phyloP scores from a whole-genome alignment of 2,113 vertebrate species.

The Ceratotherium simum region DNA sequence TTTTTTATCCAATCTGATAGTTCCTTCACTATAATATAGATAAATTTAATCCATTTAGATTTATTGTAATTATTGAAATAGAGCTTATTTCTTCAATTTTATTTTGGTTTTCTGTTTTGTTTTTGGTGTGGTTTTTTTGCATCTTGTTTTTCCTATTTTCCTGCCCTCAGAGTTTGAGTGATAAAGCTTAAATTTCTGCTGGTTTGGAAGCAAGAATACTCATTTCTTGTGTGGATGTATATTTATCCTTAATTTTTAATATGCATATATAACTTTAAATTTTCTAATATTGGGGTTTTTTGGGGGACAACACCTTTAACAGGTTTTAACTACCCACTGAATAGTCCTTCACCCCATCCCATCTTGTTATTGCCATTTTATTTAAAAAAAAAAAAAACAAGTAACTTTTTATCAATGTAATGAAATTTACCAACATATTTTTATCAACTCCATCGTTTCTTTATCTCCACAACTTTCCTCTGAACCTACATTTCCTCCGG shows the following conservation, averaged over 20 bases:
- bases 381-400: neutral
- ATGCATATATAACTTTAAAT: neutral
- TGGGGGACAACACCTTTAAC: neutral
- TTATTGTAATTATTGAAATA: neutral
- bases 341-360: neutral
- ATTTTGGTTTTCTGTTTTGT: neutral
- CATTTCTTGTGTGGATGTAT: neutral
- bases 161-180: neutral
- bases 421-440: neutral
- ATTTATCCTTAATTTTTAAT: slow-evolving; percentile 33
- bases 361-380: neutral
- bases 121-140: neutral
- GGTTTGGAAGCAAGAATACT: neutral
- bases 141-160: slow-evolving; percentile 8
- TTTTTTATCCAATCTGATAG: neutral
- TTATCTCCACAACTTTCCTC: neutral
- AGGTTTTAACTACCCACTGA: neutral
- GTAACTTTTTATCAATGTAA: neutral
- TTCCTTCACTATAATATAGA: neutral
- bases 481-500: neutral
- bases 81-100: neutral
- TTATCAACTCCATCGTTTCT: slow-evolving; percentile 3
- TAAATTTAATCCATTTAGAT: neutral
- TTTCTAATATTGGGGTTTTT: neutral
- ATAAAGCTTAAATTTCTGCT: neutral